phyloP scores from a whole-genome alignment of 2,797 vertebrate genomes.

The Rallus crepitans region DNA sequence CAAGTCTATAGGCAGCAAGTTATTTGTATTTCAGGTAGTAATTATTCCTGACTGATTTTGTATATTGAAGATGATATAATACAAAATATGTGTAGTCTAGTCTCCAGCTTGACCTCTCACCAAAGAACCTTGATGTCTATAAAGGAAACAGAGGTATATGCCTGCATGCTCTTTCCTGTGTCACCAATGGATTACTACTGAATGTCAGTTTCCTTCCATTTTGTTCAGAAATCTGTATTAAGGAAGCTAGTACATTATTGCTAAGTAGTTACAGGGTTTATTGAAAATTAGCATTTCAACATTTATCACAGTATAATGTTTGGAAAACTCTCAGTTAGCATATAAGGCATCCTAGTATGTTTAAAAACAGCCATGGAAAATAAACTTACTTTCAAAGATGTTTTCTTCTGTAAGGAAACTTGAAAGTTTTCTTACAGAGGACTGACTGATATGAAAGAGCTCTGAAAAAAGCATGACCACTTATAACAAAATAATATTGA shows the following conservation, averaged over 20 bases:
- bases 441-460: neutral
- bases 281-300: neutral
- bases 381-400: neutral
- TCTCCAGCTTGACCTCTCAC: neutral
- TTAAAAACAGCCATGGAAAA: neutral
- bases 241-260: neutral
- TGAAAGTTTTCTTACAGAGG: neutral
- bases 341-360: neutral
- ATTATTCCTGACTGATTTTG: neutral
- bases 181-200: neutral
- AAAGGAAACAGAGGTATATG: neutral
- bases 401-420: neutral
- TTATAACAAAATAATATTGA: neutral
- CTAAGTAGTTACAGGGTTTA: neutral
- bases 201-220: neutral
- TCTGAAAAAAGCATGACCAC: neutral
- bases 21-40: neutral
- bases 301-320: neutral
- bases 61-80: neutral
- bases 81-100: neutral
- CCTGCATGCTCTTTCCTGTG: neutral
- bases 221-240: neutral
- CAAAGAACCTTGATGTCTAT: neutral
- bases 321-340: neutral
- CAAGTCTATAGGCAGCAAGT: neutral